Conservation (phyloP, 2,888 invertebrate genomes). For the Lissocephala sabroskyi region DNA sequence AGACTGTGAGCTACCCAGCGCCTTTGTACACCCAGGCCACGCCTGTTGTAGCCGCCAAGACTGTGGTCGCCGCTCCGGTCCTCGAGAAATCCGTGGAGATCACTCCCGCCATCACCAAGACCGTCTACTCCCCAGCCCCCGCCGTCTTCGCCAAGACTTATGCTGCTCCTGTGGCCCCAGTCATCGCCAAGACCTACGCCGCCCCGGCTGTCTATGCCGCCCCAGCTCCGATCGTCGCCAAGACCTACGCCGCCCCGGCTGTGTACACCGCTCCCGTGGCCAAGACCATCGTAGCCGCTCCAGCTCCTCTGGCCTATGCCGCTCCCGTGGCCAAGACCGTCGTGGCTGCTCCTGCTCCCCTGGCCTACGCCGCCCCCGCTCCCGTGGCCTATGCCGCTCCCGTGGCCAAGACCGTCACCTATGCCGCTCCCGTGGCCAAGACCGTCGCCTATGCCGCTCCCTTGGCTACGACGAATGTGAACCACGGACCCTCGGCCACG, state of each 20-base stretch:
- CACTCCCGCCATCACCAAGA: constrained; percentile 42
- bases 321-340: constrained; percentile 54
- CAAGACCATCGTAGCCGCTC: constrained; percentile 17
- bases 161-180: constrained; percentile 61
- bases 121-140: constrained; percentile 38
- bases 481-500: constrained; percentile 55
- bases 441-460: constrained; percentile 39
- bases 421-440: constrained; percentile 39
- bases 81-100: constrained; percentile 18
- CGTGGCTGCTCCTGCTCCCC: constrained; percentile 41
- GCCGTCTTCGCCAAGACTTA: constrained; percentile 30
- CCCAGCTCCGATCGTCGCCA: constrained; percentile 29
- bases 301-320: constrained; percentile 22
- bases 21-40: constrained; percentile 48
- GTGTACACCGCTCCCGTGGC: no score
- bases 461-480: constrained; percentile 47
- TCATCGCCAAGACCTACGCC: constrained; percentile 53
- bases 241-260: constrained; percentile 12
- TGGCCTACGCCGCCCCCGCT: constrained; percentile 44
- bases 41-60: constrained; percentile 38
- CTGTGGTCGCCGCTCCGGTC: constrained; percentile 26
- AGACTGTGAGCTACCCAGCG: constrained; percentile 52
- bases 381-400: constrained; percentile 38
- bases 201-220: constrained; percentile 19
- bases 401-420: constrained; percentile 41